A percentile compares a stretch with the other conserved stretches of the same genome.
phyloP scores from a whole-genome alignment of 2,888 invertebrate genomes.

The Caradrina kadenii region DNA sequence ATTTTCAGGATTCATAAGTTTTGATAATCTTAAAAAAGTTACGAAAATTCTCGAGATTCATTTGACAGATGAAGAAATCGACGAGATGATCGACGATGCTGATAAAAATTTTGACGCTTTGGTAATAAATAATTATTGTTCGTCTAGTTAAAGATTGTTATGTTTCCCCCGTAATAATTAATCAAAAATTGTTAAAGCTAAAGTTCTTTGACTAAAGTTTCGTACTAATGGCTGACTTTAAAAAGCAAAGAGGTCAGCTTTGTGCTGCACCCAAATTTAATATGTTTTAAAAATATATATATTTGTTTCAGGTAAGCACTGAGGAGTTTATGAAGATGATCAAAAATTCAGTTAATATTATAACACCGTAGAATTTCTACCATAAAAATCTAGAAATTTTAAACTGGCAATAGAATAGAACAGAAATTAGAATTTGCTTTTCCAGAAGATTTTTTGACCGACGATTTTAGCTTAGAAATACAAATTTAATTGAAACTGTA shows the following conservation, averaged over 20 bases:
- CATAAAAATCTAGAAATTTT: background rate
- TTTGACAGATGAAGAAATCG: constrained; percentile 86
- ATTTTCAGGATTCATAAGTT: constrained; percentile 79
- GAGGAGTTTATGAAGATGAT: constrained; percentile 87
- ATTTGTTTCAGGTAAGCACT: constrained; percentile 77
- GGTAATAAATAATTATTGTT: constrained; percentile 68
- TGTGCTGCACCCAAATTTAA: too few relatives aligned
- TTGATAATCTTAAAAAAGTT: constrained; percentile 83
- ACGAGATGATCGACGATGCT: constrained; percentile 88
- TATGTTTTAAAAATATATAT: too few relatives aligned
- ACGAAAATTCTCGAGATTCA: constrained; percentile 77
- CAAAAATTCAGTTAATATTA: constrained; percentile 81
- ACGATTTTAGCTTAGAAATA: background rate
- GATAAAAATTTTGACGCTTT: constrained; percentile 84
- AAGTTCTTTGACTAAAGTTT: too few relatives aligned
- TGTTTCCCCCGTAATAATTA: too few relatives aligned
- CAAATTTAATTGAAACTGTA: background rate
- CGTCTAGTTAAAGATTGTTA: too few relatives aligned
- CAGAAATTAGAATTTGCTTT: background rate
- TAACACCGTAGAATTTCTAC: constrained; percentile 75
- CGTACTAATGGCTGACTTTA: too few relatives aligned
- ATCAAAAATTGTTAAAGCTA: too few relatives aligned
- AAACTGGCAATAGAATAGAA: background rate
- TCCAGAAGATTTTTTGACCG: background rate
- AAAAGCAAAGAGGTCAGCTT: too few relatives aligned